These are phyloP conservation scores for Apodemia mormo DNA, from an alignment of 2,888 invertebrate species.

Conservation along the genomic window DNA sequence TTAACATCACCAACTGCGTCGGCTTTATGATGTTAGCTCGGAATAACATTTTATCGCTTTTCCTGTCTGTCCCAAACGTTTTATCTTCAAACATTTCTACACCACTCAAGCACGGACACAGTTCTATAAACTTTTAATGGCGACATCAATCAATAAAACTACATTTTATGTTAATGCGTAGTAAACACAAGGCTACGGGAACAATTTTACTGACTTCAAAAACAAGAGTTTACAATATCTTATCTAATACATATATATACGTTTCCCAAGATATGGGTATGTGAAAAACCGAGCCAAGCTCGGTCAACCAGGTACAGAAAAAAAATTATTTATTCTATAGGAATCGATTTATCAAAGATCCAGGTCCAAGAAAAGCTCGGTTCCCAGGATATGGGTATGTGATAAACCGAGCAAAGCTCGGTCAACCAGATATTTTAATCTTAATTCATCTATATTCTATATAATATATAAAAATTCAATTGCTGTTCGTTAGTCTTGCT, in stretches of 20 bases:
- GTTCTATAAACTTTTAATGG: constrained; percentile 16
- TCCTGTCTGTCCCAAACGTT: constrained; percentile 11
- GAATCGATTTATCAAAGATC: no score
- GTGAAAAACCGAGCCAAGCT: no score
- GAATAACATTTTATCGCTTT: constrained; percentile 18
- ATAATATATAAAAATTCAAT: no score
- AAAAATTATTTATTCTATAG: no score
- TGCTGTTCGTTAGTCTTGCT: no score
- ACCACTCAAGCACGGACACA: constrained; percentile 1
- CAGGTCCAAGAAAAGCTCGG: no score
- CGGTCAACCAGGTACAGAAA: no score
- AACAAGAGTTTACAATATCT: not conserved
- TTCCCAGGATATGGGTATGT: no score
- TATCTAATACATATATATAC: not conserved
- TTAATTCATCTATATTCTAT: no score
- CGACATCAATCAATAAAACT: constrained; percentile 10
- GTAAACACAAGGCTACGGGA: not conserved
- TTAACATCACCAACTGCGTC: constrained; percentile 1
- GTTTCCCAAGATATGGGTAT: no score
- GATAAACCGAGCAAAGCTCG: no score
- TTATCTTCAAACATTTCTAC: constrained; percentile 10
- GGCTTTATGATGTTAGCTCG: constrained; percentile 2
- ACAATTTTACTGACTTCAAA: not conserved
- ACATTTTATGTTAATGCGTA: constrained; percentile 10
- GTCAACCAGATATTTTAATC: no score